Conservation (phyloP, 1,140 invertebrate species). For the Drosophila parvula region DNA sequence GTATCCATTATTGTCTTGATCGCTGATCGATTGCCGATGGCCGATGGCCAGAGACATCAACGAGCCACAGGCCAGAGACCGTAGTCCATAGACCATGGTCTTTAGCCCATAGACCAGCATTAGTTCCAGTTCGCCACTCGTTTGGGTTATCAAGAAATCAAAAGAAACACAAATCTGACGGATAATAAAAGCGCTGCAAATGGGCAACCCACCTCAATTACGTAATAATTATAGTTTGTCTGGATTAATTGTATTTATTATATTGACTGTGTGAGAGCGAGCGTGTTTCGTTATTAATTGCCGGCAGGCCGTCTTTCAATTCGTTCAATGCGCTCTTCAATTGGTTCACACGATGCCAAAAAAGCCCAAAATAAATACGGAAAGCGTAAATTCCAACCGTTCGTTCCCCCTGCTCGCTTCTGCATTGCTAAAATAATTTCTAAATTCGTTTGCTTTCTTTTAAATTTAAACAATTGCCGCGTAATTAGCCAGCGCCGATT, state of each 20-base stretch:
- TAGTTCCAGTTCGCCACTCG: constrained; percentile 55
- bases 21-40: constrained; percentile 55
- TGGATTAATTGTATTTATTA: constrained; percentile 61
- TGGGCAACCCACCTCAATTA: constrained; percentile 66
- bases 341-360: constrained; percentile 64
- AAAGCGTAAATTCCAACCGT: constrained; percentile 51
- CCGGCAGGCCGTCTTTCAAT: constrained; percentile 11
- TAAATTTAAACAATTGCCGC: constrained; percentile 67
- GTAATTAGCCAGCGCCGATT: constrained; percentile 56
- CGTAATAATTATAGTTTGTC: constrained; percentile 71
- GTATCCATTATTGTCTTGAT: constrained; percentile 59
- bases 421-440: constrained; percentile 58
- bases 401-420: constrained; percentile 4
- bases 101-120: constrained; percentile 38
- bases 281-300: constrained; percentile 61
- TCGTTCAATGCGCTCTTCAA: constrained; percentile 43
- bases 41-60: constrained; percentile 42
- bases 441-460: constrained; percentile 43
- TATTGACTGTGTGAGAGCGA: constrained; percentile 42
- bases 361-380: constrained; percentile 58
- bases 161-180: constrained; percentile 35
- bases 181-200: constrained; percentile 47
- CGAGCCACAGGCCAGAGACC: constrained; percentile 7
- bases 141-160: constrained; percentile 31
- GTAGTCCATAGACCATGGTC: constrained; percentile 2